Evolutionary conservation across 2,797 vertebrate species (phyloP).

Genomic region (Pantherophis vulpinus): DNA sequence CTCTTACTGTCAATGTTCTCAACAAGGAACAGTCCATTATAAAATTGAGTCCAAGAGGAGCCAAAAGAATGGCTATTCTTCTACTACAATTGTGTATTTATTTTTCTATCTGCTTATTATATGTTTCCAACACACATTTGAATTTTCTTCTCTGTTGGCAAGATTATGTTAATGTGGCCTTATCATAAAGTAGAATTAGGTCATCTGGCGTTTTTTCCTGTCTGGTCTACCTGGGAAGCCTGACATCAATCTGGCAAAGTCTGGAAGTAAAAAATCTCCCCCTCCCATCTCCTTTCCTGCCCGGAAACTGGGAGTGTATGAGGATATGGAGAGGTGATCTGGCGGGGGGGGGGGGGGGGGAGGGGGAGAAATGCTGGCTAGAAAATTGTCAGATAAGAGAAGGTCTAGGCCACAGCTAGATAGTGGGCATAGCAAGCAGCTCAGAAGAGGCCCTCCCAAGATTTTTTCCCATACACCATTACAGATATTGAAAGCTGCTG

Average conservation of each 20-base stretch:
- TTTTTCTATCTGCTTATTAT: background rate
- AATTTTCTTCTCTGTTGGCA: background rate
- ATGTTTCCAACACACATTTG: background rate
- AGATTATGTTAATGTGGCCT: background rate
- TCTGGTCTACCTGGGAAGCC: background rate
- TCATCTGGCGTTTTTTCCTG: background rate
- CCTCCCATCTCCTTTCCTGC: background rate
- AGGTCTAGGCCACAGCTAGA: no score
- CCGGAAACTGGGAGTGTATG: background rate
- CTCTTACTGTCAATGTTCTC: background rate
- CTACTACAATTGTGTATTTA: background rate
- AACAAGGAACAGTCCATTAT: constrained; percentile 35
- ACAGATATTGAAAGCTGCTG: background rate
- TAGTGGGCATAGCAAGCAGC: no score
- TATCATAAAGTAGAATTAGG: background rate
- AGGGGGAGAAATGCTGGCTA: no score
- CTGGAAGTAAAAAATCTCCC: background rate
- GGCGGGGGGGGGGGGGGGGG: rapidly evolving
- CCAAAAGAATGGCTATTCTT: background rate
- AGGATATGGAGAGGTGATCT: background rate
- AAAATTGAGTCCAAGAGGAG: constrained; percentile 12
- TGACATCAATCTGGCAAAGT: background rate
- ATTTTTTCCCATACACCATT: background rate
- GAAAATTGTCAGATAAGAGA: background rate
- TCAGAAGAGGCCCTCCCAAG: background rate